A percentile compares a stretch with the other conserved stretches of the same genome.
Evolutionary conservation across 2,888 invertebrate species (phyloP).

Genomic region (Aspidapion aeneum): DNA sequence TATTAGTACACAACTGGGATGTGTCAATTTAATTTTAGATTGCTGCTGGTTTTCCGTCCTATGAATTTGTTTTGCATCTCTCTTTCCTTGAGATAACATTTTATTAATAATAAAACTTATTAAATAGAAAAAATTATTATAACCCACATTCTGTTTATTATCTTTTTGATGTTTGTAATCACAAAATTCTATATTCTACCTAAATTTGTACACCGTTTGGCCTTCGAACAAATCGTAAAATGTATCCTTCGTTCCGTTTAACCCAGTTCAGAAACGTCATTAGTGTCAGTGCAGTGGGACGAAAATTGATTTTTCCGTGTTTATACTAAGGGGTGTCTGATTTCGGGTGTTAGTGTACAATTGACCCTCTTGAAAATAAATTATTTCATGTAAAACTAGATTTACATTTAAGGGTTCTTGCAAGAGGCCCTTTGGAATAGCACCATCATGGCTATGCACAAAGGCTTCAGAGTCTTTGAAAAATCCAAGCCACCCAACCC

Average conservation of each 20-base stretch:
- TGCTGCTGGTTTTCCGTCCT: background rate
- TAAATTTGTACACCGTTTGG: background rate
- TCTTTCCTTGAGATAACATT: background rate
- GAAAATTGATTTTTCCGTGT: background rate
- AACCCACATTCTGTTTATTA: background rate
- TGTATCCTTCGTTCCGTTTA: too few relatives aligned
- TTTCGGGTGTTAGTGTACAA: background rate
- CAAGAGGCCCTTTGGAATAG: background rate
- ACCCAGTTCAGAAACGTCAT: background rate
- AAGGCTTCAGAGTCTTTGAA: constrained; percentile 87
- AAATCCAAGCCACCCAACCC: constrained; percentile 83
- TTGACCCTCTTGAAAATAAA: background rate
- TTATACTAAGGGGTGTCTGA: background rate
- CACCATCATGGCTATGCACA: constrained; percentile 83
- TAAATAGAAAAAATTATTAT: background rate
- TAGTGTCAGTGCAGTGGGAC: background rate
- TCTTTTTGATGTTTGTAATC: background rate
- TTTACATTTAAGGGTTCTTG: background rate
- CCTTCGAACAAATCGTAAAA: background rate
- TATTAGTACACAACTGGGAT: background rate
- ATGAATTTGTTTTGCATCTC: background rate
- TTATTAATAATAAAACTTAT: background rate
- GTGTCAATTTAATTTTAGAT: background rate
- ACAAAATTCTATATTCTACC: too few relatives aligned
- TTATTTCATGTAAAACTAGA: background rate